Percentiles rank a stretch among this genome's conserved stretches.
Evolutionary conservation across 64 coral and sea anemone species (phyloP).

Genomic region (Actinia tenebrosa): DNA sequence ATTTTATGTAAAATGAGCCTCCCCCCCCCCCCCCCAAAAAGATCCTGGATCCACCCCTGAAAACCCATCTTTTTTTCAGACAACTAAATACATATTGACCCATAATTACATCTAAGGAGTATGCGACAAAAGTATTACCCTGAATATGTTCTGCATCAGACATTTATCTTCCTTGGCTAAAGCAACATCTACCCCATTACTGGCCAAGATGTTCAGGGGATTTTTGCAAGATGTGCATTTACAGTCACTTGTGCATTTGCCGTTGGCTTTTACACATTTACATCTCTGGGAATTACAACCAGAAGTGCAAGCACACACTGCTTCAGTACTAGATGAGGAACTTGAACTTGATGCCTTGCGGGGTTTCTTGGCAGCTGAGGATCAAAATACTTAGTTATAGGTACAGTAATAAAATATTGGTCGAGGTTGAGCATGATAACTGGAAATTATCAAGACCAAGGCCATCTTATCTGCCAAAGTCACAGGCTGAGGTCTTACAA

Average conservation of each 20-base stretch:
- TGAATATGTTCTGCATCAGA: constrained; percentile 36
- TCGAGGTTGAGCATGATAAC: too few relatives aligned
- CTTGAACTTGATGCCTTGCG: neutral
- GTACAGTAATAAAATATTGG: neutral
- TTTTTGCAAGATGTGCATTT: constrained; percentile 20
- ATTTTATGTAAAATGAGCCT: too few relatives aligned
- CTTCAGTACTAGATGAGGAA: neutral
- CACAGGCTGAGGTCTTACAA: too few relatives aligned
- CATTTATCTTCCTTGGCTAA: constrained; percentile 25
- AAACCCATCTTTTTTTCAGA: neutral
- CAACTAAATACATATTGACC: neutral
- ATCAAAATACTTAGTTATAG: neutral
- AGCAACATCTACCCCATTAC: constrained; percentile 27
- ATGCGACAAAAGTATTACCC: neutral
- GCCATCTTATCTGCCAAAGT: too few relatives aligned
- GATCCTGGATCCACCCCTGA: neutral
- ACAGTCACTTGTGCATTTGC: constrained; percentile 20
- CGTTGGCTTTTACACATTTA: constrained; percentile 1
- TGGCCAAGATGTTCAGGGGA: constrained; percentile 40
- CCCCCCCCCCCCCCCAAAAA: too few relatives aligned
- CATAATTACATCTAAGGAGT: neutral
- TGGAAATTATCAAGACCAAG: too few relatives aligned
- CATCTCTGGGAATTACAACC: constrained; percentile 35
- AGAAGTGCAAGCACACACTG: constrained; percentile 12
- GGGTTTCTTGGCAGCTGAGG: neutral